Evolutionary conservation across 2,888 invertebrate species (phyloP).

Genomic region (Agonum fuliginosum): DNA sequence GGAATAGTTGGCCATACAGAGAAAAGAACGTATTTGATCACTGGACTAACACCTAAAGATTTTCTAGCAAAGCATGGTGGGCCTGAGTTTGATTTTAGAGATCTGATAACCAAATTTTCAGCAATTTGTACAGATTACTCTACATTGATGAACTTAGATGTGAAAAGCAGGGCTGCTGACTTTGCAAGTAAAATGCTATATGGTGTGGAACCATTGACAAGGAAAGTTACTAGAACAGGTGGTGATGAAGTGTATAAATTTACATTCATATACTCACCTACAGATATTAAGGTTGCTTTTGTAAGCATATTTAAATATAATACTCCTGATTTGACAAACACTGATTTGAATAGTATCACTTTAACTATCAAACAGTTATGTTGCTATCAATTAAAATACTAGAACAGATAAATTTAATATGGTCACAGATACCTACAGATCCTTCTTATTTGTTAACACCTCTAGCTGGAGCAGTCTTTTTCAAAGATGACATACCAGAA

Average conservation of each 20-base stretch:
- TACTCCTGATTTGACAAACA: background rate
- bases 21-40: background rate
- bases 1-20: too few relatives aligned
- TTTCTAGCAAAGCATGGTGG: conserved; percentile 16
- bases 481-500: too few relatives aligned
- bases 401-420: too few relatives aligned
- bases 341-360: too few relatives aligned
- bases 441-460: too few relatives aligned
- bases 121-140: background rate
- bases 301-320: conserved; percentile 16
- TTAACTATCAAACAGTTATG: too few relatives aligned
- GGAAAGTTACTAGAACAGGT: conserved; percentile 15
- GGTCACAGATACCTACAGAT: too few relatives aligned
- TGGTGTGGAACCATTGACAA: conserved; percentile 23
- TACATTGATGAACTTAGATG: background rate
- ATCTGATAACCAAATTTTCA: background rate
- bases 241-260: conserved; percentile 28
- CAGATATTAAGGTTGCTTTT: background rate
- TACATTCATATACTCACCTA: background rate
- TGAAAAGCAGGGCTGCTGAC: conserved; percentile 1
- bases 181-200: conserved; percentile 13
- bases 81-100: background rate
- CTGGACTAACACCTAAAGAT: background rate
- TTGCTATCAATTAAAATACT: too few relatives aligned
- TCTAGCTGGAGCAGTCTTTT: too few relatives aligned